Evolutionary conservation across 2,888 invertebrate genomes (phyloP).

Genomic region (Drosophila kuntzei): DNA sequence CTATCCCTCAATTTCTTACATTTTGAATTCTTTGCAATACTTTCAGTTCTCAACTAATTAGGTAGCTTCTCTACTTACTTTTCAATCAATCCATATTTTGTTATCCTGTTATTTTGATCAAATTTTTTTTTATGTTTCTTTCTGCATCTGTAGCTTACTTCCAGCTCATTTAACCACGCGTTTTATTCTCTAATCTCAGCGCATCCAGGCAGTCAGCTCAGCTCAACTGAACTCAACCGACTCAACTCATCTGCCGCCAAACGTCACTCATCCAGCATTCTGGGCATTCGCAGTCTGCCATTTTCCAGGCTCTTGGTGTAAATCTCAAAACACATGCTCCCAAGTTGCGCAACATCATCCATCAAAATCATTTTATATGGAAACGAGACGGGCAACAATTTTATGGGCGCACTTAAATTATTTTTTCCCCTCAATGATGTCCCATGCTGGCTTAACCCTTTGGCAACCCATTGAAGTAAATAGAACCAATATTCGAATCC

Average conservation of each 20-base stretch:
- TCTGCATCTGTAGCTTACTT: conserved; percentile 35
- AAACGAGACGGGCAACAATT: conserved; percentile 71
- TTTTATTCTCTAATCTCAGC: conserved; percentile 62
- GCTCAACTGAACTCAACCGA: conserved; percentile 32
- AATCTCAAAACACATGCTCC: conserved; percentile 78
- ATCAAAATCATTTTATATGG: conserved; percentile 81
- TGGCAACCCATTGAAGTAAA: conserved; percentile 31
- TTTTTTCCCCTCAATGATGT: conserved; percentile 5
- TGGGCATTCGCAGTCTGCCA: conserved; percentile 35
- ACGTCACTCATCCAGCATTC: conserved; percentile 37
- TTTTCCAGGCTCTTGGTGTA: conserved; percentile 59
- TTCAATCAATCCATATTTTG: conserved; percentile 7
- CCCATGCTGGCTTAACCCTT: conserved; percentile 61
- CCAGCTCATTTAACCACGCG: conserved; percentile 73
- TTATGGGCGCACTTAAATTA: conserved; percentile 59
- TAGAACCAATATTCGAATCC: conserved; percentile 14
- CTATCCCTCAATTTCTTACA: background rate
- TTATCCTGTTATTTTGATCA: conserved; percentile 16
- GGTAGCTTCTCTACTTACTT: background rate
- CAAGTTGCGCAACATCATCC: conserved; percentile 79
- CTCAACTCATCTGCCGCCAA: conserved; percentile 42
- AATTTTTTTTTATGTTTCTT: conserved; percentile 22
- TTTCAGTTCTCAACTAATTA: background rate
- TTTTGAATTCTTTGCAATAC: background rate
- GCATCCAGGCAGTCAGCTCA: conserved; percentile 66